Conservation (phyloP, 2,797 vertebrate genomes). For the Enteromius radiatus region DNA sequence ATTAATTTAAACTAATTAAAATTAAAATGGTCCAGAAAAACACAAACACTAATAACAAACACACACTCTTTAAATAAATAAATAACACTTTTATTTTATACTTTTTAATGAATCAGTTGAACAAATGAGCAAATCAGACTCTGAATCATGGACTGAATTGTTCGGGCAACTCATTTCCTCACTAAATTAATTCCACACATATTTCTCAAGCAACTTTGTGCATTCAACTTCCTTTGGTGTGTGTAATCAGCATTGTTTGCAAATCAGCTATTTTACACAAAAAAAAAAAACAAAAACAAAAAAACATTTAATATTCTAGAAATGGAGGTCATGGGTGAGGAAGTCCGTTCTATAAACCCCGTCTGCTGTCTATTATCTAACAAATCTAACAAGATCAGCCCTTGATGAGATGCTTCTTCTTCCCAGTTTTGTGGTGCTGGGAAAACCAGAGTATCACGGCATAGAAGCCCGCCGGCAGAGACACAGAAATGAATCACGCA, state of each 20-base stretch:
- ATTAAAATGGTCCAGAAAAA: too few relatives aligned
- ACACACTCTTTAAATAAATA: neutral
- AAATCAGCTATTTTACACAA: neutral
- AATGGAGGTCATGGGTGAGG: neutral
- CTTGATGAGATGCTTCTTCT: neutral
- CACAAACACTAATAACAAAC: too few relatives aligned
- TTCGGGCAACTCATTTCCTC: neutral
- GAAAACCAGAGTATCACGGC: neutral
- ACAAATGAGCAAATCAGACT: too few relatives aligned
- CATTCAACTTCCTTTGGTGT: neutral
- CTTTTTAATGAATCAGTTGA: too few relatives aligned
- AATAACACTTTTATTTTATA: too few relatives aligned
- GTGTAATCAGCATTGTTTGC: neutral
- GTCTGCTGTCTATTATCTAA: neutral
- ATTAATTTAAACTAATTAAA: too few relatives aligned
- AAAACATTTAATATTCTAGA: neutral
- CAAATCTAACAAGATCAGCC: neutral
- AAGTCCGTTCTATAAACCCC: neutral
- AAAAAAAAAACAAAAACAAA: too few relatives aligned
- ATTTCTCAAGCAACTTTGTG: neutral
- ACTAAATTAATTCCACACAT: neutral
- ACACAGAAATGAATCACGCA: conserved; percentile 53
- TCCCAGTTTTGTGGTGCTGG: neutral
- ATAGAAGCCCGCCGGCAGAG: neutral
- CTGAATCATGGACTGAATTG: neutral